phyloP scores from a whole-genome alignment of 2,888 invertebrate species.

The Oligia fasciuncula region DNA sequence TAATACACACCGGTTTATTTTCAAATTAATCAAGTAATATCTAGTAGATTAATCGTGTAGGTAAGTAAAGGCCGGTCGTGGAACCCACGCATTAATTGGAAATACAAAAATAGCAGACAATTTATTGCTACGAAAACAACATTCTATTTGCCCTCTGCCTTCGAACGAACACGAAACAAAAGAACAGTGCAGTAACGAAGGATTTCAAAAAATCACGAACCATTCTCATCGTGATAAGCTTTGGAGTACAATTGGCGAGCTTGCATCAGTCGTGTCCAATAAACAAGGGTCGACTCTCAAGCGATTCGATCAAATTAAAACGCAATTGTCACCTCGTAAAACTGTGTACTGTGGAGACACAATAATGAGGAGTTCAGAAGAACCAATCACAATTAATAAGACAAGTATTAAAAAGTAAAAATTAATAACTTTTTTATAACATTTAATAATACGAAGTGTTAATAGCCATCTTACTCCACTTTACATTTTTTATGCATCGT shows the following conservation, averaged over 20 bases:
- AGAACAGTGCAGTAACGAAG: slow-evolving; percentile 27
- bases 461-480: neutral
- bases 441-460: neutral
- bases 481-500: neutral
- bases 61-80: neutral
- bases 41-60: neutral
- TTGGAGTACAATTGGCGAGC: slow-evolving; percentile 46
- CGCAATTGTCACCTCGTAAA: slow-evolving; percentile 61
- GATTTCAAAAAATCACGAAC: slow-evolving; percentile 43
- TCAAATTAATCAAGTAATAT: neutral
- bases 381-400: neutral
- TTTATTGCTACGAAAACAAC: slow-evolving; percentile 11
- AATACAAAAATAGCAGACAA: slow-evolving; percentile 29
- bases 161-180: slow-evolving; percentile 16
- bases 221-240: slow-evolving; percentile 51
- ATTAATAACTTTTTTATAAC: no score
- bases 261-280: slow-evolving; percentile 47
- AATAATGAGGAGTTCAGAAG: slow-evolving; percentile 9
- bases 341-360: slow-evolving; percentile 21
- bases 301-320: slow-evolving; percentile 65
- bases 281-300: slow-evolving; percentile 54
- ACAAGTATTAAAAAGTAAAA: no score
- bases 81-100: slow-evolving; percentile 8
- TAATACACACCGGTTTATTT: neutral
- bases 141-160: slow-evolving; percentile 5